Base-by-base conservation (phyloP, 2,113 vertebrate species). In the Melanocharis versteri region DNA sequence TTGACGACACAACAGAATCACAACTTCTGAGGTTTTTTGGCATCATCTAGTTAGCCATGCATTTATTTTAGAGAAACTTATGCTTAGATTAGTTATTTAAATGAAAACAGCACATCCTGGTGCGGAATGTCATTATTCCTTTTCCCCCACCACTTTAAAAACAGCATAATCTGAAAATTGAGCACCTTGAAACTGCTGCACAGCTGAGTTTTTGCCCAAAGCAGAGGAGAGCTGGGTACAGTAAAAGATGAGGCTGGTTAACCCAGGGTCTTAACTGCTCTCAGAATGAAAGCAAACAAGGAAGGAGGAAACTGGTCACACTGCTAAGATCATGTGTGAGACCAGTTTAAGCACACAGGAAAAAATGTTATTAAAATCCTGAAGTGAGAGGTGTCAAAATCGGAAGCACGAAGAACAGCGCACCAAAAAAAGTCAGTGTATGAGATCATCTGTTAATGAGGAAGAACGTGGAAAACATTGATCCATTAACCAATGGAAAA, bases 81-180 rank as follows among this genome's bases (percentile, higher is more conserved):
- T 78, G 42, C 31, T 61, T 30, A 62, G 19, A 68, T 76, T 58
- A 40, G 18, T 53, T 54, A 22, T 42, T 86, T 44, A 60, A 64
- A 88, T 42, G 1, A 31, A 73, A 88, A 78, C 7, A 45, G 5
- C 22, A 7, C 21, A 57, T 11, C 21, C 17, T 9, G 7, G 17
- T 19, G 20, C 15, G 11, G 13, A 23, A 2, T 8, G 9, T 4
- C 6, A 17, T 15, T 1, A 1, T 15, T 50, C 39, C 39, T 12
- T 12, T 0, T 4, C 1, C 11, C 18, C 8, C 33, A 37, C 9
- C 15, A 22, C 9, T 44, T 64, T 11, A 42, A 62, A 82, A 71
- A 30, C 11, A 37, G 15, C 50, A 68, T 24, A 71, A 79, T 11
- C 13, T 16, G 82, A 23, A 65, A 80, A 60, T 3, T 44, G 13